A percentile compares a stretch with the other conserved stretches of the same genome.
phyloP scores from a whole-genome alignment of 1,140 invertebrate genomes.

The fruit fly (Drosophila melanogaster) region Release_6_plus_ISO1_MT NC_004354.4:6080001-6080500 shows the following conservation, averaged over 20 bases:
- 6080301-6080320: no score
- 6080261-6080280: no score
- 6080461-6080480: constrained; percentile 65
- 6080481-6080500: constrained; percentile 69
- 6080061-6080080: constrained; percentile 3
- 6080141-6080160: neutral
- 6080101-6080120: neutral
- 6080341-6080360: constrained; percentile 88
- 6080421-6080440: constrained; percentile 88
- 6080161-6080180: no score
- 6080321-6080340: constrained; percentile 85
- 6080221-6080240: no score
- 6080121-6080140: neutral
- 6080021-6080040: neutral
- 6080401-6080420: constrained; percentile 88
- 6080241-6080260: no score
- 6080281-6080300: no score
- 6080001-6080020: constrained; percentile 8
- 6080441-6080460: constrained; percentile 86
- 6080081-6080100: constrained; percentile 6
- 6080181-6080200: no score
- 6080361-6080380: constrained; percentile 87
- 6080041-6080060: constrained; percentile 15
- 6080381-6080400: constrained; percentile 87
- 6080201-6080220: no score